phyloP scores from a whole-genome alignment of 2,888 invertebrate genomes.

The Sphaerophoria taeniata region DNA sequence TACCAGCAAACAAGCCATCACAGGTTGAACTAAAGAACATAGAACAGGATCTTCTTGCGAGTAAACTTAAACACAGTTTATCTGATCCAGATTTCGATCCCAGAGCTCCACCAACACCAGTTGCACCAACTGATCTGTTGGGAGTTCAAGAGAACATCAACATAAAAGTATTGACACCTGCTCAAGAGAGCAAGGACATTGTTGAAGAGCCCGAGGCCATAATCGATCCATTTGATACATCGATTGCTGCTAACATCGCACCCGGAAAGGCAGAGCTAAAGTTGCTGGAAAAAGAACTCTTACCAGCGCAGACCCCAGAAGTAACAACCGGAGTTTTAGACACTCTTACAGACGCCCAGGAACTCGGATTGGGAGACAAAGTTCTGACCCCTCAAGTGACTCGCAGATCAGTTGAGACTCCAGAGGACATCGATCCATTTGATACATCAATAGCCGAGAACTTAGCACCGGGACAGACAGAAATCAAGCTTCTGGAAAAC shows the following conservation, averaged over 20 bases:
- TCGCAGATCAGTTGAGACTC: slow-evolving; percentile 80
- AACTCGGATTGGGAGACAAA: slow-evolving; percentile 86
- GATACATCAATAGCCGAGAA: slow-evolving; percentile 93
- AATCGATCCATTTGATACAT: slow-evolving; percentile 93
- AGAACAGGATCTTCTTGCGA: slow-evolving; percentile 88
- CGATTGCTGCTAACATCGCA: slow-evolving; percentile 88
- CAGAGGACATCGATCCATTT: slow-evolving; percentile 89
- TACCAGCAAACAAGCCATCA: slow-evolving; percentile 89
- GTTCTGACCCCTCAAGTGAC: slow-evolving; percentile 87
- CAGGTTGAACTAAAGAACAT: slow-evolving; percentile 90
- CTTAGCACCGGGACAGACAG: slow-evolving; percentile 90
- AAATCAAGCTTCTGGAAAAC: slow-evolving; percentile 89
- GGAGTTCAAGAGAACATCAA: slow-evolving; percentile 86
- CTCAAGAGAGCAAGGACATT: slow-evolving; percentile 83
- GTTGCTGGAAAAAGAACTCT: slow-evolving; percentile 90
- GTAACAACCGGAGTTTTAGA: slow-evolving; percentile 81
- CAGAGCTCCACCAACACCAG: slow-evolving; percentile 82
- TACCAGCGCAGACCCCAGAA: slow-evolving; percentile 81
- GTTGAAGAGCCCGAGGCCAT: slow-evolving; percentile 84
- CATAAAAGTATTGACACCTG: slow-evolving; percentile 88
- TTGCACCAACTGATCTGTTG: slow-evolving; percentile 81
- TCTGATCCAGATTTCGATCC: slow-evolving; percentile 87
- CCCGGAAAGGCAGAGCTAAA: slow-evolving; percentile 91
- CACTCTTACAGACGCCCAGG: slow-evolving; percentile 82
- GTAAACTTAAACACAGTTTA: slow-evolving; percentile 84